Conservation (phyloP, 2,113 vertebrate genomes). For the Dolichallabes microphthalmus region DNA sequence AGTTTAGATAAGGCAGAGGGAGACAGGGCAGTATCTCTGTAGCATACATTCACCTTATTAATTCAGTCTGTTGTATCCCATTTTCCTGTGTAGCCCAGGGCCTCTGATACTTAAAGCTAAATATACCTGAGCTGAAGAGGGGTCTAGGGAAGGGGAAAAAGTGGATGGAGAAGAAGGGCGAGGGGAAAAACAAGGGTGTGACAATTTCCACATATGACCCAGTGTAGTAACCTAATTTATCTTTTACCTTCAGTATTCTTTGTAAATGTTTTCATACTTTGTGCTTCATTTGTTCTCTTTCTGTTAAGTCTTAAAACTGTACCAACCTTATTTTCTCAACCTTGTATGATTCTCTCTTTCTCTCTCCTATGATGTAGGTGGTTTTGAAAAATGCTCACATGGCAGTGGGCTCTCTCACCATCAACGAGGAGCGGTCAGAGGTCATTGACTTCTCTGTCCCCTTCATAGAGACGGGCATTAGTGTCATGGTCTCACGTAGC, state of each 20-base stretch:
- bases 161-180: constrained; percentile 24
- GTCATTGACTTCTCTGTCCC: constrained; percentile 98
- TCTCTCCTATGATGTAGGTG: constrained; percentile 71
- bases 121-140: constrained; percentile 62
- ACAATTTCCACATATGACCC: constrained; percentile 48
- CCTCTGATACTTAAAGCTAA: constrained; percentile 57
- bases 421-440: constrained; percentile 96
- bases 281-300: background rate
- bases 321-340: constrained; percentile 20
- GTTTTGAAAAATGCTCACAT: constrained; percentile 96
- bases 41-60: constrained; percentile 55
- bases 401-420: constrained; percentile 96
- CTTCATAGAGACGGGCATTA: constrained; percentile 98
- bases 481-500: constrained; percentile 98
- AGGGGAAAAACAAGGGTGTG: constrained; percentile 9
- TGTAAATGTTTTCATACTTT: background rate
- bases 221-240: constrained; percentile 44
- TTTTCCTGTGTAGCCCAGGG: constrained; percentile 55
- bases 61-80: constrained; percentile 54
- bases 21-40: constrained; percentile 43
- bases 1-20: constrained; percentile 12
- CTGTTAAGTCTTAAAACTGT: background rate
- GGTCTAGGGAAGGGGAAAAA: constrained; percentile 32
- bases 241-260: background rate
- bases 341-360: constrained; percentile 7